phyloP scores from a whole-genome alignment of 92 coral and sea anemone species.

The Porites evermanni region DNA sequence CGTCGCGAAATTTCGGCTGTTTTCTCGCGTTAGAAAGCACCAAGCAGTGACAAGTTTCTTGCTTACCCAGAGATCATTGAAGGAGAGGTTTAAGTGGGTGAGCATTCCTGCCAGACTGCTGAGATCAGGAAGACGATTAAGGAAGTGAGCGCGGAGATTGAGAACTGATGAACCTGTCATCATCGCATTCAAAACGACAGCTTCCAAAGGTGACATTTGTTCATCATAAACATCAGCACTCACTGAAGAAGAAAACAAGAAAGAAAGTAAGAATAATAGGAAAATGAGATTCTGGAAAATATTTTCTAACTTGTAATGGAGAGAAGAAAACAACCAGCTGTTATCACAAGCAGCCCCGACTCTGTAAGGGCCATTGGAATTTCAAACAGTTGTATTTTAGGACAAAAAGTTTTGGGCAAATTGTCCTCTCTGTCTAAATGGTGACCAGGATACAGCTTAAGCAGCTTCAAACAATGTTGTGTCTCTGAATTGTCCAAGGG shows the following conservation, averaged over 20 bases:
- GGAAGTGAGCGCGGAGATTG: conserved; percentile 90
- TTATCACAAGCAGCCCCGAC: too few species aligned
- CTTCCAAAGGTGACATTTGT: conserved; percentile 89
- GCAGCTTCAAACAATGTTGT: too few species aligned
- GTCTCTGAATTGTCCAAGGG: too few species aligned
- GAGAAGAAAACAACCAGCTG: too few species aligned
- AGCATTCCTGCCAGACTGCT: conserved; percentile 72
- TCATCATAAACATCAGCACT: conserved; percentile 65
- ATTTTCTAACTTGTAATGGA: background rate
- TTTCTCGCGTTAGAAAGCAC: too few species aligned
- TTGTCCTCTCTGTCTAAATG: too few species aligned
- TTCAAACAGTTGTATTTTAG: too few species aligned
- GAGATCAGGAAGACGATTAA: conserved; percentile 77
- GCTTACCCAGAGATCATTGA: conserved; percentile 95
- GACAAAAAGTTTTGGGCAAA: too few species aligned
- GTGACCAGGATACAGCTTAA: too few species aligned
- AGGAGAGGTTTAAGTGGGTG: conserved; percentile 90
- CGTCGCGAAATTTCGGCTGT: too few species aligned
- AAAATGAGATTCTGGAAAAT: background rate
- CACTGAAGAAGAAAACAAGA: conserved; percentile 31
- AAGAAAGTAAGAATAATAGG: too few species aligned
- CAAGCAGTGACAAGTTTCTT: background rate
- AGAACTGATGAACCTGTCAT: conserved; percentile 76
- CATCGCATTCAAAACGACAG: conserved; percentile 85
- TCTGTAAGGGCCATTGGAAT: too few species aligned